Base-by-base conservation (phyloP, 2,113 vertebrate species). In the Psittacula cyanocephala region DNA sequence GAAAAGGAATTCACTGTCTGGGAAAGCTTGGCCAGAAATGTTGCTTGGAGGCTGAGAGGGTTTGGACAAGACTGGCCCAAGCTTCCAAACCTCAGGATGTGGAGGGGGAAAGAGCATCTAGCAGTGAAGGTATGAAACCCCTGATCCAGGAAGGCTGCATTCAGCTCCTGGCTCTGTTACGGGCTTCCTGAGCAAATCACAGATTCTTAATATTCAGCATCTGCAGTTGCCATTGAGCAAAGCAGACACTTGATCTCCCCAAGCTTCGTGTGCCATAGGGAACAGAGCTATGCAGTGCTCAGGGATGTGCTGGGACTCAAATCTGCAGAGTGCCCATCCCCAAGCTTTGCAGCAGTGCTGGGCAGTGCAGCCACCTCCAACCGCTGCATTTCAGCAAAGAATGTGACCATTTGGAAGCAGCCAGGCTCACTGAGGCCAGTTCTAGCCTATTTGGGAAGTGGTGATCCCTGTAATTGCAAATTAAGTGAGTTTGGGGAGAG, bases 251-350 rank as follows among this genome's bases (percentile, higher is more conserved):
- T 20, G 1, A 27, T 37, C 50, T 84, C 62, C 57, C 31, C 2
- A 2, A 70, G 50, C 46, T 52, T 50, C 2, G 1, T 18, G 60
- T 78, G 43, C 55, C 17, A 0, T 1, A 0, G 22, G 52, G 28
- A 83, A 28, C 9, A 1, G 50, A 84, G 28, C n/a, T 57, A 44
- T 0, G 0, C 35, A 49, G 67, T 8, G 33, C 28, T 53, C 62
- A 19, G 33, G 47, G 22, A 4, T 5, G n/a, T 39, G 24, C 53
- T 18, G 67, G 49, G 31, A 69, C 37, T 70, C 46, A 19, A 17
- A 68, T 64, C 50, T 64, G 64, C 29, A 75, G 78, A 22, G 8
- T 6, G 8, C 39, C 62, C 29, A 24, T 20, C 44, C 59, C 24
- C 39, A 20, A 39, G 24, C 29, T 78, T 22, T 25, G 50, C 50